These are phyloP conservation scores for Rhabdophis nuchalis DNA, from an alignment of 2,797 vertebrate species.

Conservation along the genomic window DNA sequence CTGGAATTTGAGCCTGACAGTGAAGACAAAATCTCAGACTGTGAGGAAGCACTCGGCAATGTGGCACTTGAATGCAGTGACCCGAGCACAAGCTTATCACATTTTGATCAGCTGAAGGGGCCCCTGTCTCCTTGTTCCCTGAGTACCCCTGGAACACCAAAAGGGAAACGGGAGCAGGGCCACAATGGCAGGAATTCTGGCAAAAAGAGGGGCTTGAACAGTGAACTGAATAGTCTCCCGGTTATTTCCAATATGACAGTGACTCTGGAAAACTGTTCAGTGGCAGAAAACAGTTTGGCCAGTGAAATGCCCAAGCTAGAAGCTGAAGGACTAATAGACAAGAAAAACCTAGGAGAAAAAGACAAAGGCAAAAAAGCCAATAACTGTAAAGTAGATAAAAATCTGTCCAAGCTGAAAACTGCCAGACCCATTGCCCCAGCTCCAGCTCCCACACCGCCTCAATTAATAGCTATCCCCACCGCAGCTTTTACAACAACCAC, in stretches of 20 bases:
- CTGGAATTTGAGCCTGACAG: slow-evolving; percentile 89
- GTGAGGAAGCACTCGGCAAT: slow-evolving; percentile 82
- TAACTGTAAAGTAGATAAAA: slow-evolving; percentile 88
- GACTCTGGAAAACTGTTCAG: slow-evolving; percentile 86
- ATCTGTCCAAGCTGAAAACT: slow-evolving; percentile 87
- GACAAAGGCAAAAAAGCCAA: slow-evolving; percentile 86
- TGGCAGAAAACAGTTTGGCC: slow-evolving; percentile 79
- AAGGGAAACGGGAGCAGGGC: slow-evolving; percentile 84
- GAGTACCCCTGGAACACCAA: slow-evolving; percentile 84
- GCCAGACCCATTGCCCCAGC: slow-evolving; percentile 89
- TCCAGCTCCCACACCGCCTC: slow-evolving; percentile 88
- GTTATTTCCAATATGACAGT: slow-evolving; percentile 96
- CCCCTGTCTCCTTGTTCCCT: slow-evolving; percentile 81
- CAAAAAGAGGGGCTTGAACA: slow-evolving; percentile 85
- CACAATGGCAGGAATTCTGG: slow-evolving; percentile 86
- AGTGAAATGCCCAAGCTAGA: slow-evolving; percentile 97
- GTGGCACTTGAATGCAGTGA: slow-evolving; percentile 85
- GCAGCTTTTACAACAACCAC: slow-evolving; percentile 79
- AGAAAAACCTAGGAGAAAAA: slow-evolving; percentile 79
- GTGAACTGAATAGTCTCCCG: slow-evolving; percentile 87
- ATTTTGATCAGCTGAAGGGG: slow-evolving; percentile 80
- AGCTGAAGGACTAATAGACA: slow-evolving; percentile 92
- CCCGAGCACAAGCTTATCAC: slow-evolving; percentile 69
- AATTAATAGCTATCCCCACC: slow-evolving; percentile 93
- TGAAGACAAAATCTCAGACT: slow-evolving; percentile 93